Evolutionary conservation across 1,140 invertebrate genomes (phyloP).

Genomic region (Neodiprion fabricii): DNA sequence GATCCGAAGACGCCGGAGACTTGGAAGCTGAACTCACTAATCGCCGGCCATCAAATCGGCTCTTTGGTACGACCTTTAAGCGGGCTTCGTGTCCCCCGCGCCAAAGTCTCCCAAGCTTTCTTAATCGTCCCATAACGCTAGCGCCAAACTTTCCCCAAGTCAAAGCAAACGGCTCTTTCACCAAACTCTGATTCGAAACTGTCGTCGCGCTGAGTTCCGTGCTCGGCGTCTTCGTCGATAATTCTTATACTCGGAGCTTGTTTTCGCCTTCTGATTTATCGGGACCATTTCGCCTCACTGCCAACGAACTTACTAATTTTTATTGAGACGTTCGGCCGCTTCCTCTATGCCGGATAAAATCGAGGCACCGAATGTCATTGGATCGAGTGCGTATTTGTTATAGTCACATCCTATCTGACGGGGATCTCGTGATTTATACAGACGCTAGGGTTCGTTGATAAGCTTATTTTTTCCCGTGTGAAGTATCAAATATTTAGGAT

Average conservation of each 20-base stretch:
- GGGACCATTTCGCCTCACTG: background rate
- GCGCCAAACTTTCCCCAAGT: too few species aligned
- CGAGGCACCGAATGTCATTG: too few species aligned
- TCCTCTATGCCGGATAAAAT: too few species aligned
- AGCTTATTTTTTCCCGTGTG: too few species aligned
- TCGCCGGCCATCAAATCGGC: constrained; percentile 56
- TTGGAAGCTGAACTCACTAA: constrained; percentile 40
- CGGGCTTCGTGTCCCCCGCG: constrained; percentile 7
- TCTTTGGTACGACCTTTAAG: constrained; percentile 38
- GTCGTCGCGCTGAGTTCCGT: too few species aligned
- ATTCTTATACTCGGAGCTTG: background rate
- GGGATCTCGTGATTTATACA: too few species aligned
- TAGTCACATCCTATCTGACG: too few species aligned
- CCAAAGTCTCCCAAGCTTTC: background rate
- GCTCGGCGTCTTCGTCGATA: background rate
- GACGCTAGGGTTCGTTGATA: too few species aligned
- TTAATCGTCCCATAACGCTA: background rate
- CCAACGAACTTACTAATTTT: background rate
- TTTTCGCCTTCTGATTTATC: background rate
- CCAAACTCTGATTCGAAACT: too few species aligned
- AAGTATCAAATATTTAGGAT: too few species aligned
- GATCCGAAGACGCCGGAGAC: background rate
- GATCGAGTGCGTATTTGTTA: too few species aligned
- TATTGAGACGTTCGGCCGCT: background rate
- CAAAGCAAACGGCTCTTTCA: too few species aligned